Evolutionary conservation across 1,140 invertebrate genomes (phyloP).

Genomic region (Nautilus pompilius): DNA sequence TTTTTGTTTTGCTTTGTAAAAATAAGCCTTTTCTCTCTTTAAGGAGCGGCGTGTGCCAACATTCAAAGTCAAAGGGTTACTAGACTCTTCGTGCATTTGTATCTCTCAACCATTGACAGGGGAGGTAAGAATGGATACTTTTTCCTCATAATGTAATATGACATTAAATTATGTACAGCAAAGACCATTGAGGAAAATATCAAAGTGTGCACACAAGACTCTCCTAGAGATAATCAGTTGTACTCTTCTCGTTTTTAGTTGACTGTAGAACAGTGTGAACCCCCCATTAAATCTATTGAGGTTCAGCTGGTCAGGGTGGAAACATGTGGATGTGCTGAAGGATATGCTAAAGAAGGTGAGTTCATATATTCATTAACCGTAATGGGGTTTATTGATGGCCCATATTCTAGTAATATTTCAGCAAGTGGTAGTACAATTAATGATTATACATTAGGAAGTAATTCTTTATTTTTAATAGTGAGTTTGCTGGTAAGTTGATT

Average conservation of each 20-base stretch:
- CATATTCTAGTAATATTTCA: no score
- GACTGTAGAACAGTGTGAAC: constrained; percentile 71
- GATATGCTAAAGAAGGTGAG: constrained; percentile 87
- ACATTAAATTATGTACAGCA: no score
- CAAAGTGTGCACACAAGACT: no score
- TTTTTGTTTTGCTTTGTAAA: neutral
- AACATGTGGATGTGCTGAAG: constrained; percentile 93
- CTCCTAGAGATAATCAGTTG: no score
- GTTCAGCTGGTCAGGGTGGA: constrained; percentile 91
- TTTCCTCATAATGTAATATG: neutral
- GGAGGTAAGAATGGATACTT: constrained; percentile 61
- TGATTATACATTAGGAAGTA: no score
- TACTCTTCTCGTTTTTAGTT: constrained; percentile 61
- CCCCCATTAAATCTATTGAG: constrained; percentile 88
- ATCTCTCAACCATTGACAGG: constrained; percentile 86
- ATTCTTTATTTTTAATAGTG: no score
- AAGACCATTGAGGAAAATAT: no score
- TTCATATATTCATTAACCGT: no score
- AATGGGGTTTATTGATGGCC: no score
- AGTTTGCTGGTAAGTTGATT: no score
- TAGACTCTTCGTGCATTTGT: constrained; percentile 78
- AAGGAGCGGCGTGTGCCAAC: constrained; percentile 69
- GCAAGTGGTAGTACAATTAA: no score
- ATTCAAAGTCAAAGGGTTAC: constrained; percentile 77
- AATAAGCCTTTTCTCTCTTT: constrained; percentile 12